Percentiles rank a stretch among this genome's conserved stretches.
phyloP scores from a whole-genome alignment of 1,140 invertebrate genomes.

The Musca vetustissima region DNA sequence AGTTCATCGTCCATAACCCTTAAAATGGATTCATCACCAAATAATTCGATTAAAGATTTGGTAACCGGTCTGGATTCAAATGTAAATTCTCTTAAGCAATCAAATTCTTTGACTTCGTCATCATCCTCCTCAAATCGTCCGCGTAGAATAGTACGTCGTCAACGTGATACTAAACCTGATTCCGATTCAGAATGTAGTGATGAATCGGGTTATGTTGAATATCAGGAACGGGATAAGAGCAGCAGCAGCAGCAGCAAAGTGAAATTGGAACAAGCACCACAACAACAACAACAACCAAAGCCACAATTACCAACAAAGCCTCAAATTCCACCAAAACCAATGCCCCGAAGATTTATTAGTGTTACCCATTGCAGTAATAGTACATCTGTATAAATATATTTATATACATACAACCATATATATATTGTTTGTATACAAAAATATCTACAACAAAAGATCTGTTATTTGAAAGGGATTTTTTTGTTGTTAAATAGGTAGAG shows the following conservation, averaged over 20 bases:
- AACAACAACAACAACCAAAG: constrained; percentile 8
- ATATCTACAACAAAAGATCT: too few species aligned
- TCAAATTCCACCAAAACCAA: constrained; percentile 47
- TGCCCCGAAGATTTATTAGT: constrained; percentile 38
- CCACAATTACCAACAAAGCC: constrained; percentile 32
- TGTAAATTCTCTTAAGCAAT: background rate
- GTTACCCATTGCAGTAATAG: background rate
- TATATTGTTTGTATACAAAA: too few species aligned
- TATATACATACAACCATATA: background rate
- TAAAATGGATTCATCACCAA: constrained; percentile 35
- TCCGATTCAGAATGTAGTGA: constrained; percentile 57
- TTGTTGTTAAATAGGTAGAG: too few species aligned
- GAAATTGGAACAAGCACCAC: background rate
- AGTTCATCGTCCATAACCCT: constrained; percentile 52
- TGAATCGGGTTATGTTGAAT: constrained; percentile 62
- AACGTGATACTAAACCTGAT: constrained; percentile 29
- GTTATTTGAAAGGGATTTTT: too few species aligned
- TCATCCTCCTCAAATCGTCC: background rate
- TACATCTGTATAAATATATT: background rate
- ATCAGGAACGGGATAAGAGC: constrained; percentile 40
- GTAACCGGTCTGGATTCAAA: constrained; percentile 7
- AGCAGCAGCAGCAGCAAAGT: constrained; percentile 10
- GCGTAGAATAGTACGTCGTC: constrained; percentile 10
- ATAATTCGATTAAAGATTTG: constrained; percentile 30
- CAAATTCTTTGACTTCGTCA: background rate